phyloP scores from a whole-genome alignment of 2,113 vertebrate species.

The Tragelaphus scriptus region DNA sequence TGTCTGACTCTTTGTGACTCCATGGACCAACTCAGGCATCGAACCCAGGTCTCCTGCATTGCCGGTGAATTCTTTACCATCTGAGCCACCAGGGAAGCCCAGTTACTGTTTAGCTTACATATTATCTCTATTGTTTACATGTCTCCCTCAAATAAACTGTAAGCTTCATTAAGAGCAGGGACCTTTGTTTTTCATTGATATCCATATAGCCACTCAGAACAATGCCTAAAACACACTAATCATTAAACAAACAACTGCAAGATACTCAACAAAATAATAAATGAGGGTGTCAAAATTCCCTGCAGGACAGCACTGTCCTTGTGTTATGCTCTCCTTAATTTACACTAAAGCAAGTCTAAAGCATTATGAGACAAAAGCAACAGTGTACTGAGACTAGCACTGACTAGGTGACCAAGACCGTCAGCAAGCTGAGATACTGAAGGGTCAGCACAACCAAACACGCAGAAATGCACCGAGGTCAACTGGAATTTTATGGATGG shows the following conservation, averaged over 20 bases:
- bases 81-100: background rate
- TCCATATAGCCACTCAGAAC: background rate
- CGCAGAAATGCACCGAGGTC: background rate
- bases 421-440: background rate
- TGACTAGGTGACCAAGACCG: background rate
- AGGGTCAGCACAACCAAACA: background rate
- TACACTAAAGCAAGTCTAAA: background rate
- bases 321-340: background rate
- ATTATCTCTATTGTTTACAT: background rate
- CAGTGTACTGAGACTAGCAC: background rate
- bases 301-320: background rate
- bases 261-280: background rate
- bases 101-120: background rate
- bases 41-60: background rate
- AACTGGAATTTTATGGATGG: background rate
- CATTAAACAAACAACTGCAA: background rate
- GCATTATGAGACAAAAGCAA: background rate
- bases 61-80: background rate
- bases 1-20: background rate
- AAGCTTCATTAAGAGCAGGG: background rate
- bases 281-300: background rate
- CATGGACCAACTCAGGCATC: background rate
- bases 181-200: background rate
- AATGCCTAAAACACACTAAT: background rate
- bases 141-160: background rate